Evolutionary conservation across 2,888 invertebrate genomes (phyloP).

Genomic region (Ichneumoninae sp.): DNA sequence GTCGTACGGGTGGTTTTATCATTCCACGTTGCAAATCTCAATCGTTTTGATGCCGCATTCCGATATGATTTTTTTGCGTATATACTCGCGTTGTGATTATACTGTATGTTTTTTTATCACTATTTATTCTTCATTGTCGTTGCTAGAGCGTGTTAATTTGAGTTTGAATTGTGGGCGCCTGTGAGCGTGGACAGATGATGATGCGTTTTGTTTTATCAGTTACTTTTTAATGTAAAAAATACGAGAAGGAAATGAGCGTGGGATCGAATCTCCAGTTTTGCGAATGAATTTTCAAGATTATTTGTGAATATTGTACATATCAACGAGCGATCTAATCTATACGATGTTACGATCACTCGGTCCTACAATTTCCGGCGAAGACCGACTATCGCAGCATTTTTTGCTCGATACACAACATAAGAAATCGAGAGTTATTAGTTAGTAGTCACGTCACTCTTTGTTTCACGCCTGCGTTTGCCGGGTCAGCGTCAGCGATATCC

Average conservation of each 20-base stretch:
- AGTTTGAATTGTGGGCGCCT: conserved; percentile 34
- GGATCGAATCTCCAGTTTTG: conserved; percentile 29
- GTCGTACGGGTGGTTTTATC: conserved; percentile 59
- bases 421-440: conserved; percentile 34
- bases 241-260: neutral
- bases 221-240: neutral
- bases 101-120: conserved; percentile 68
- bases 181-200: conserved; percentile 29
- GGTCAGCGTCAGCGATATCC: conserved; percentile 10
- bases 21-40: conserved; percentile 69
- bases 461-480: conserved; percentile 1
- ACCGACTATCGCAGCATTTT: neutral
- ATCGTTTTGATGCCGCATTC: conserved; percentile 67
- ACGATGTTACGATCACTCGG: neutral
- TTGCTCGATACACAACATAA: neutral
- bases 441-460: conserved; percentile 23
- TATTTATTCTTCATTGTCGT: conserved; percentile 41
- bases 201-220: neutral
- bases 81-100: conserved; percentile 72
- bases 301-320: conserved; percentile 58
- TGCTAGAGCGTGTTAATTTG: neutral
- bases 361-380: neutral
- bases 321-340: conserved; percentile 23
- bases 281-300: conserved; percentile 8
- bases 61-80: conserved; percentile 56